These are phyloP conservation scores for Temnothorax ravouxi DNA, from an alignment of 2,888 invertebrate genomes.

Conservation along the genomic window DNA sequence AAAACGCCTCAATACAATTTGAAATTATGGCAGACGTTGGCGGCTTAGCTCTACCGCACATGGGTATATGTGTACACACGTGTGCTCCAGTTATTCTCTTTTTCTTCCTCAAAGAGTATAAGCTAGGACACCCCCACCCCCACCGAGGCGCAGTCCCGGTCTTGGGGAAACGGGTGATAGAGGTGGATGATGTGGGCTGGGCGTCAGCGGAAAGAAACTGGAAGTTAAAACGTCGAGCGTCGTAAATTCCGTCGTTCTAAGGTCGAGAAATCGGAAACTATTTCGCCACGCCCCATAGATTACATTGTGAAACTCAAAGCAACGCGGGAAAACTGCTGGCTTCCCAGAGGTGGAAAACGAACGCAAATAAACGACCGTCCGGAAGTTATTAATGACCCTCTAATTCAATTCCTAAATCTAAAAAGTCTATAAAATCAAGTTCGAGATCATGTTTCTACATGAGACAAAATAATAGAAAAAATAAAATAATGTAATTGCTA, in stretches of 20 bases:
- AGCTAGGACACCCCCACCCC: constrained; percentile 7
- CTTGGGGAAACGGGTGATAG: not conserved
- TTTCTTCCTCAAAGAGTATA: constrained; percentile 24
- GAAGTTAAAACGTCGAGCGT: constrained; percentile 74
- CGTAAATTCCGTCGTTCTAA: constrained; percentile 76
- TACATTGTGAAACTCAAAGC: constrained; percentile 78
- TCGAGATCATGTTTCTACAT: too few relatives aligned
- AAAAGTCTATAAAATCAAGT: too few relatives aligned
- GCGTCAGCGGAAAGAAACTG: constrained; percentile 66
- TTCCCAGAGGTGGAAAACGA: constrained; percentile 57
- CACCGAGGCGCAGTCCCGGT: not conserved
- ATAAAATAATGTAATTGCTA: too few relatives aligned
- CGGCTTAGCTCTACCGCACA: constrained; percentile 17
- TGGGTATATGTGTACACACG: constrained; percentile 18
- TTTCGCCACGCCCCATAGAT: constrained; percentile 83
- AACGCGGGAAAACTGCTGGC: constrained; percentile 14
- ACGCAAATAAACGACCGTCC: constrained; percentile 48
- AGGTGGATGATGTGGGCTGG: constrained; percentile 10
- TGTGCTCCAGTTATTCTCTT: constrained; percentile 42
- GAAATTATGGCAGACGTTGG: constrained; percentile 58
- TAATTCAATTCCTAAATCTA: not conserved
- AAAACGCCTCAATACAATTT: constrained; percentile 63
- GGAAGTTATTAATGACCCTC: constrained; percentile 58
- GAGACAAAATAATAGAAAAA: too few relatives aligned
- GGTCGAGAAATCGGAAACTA: constrained; percentile 83